Evolutionary conservation across 2,113 vertebrate genomes (phyloP).

Genomic region (Numenius arquata): DNA sequence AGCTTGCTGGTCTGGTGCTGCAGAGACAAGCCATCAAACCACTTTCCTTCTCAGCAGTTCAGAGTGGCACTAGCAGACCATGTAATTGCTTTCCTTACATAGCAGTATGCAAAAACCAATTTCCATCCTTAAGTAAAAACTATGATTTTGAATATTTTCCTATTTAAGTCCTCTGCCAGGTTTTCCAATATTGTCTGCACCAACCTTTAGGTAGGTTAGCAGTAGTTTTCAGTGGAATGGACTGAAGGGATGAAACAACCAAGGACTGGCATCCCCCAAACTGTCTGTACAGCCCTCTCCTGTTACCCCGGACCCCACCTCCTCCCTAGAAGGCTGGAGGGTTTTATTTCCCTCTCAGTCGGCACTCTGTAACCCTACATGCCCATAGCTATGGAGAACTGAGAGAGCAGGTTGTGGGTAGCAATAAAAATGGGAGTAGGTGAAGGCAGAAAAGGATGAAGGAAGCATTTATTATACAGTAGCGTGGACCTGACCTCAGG

Average conservation of each 20-base stretch:
- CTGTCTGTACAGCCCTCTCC: not conserved
- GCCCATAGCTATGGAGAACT: not conserved
- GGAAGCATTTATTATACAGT: not conserved
- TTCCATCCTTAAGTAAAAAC: not conserved
- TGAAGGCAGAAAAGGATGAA: not conserved
- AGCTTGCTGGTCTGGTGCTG: not conserved
- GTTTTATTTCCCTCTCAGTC: not conserved
- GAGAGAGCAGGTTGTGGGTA: not conserved
- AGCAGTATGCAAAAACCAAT: accelerated
- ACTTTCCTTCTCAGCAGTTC: not conserved
- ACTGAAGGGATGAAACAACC: not conserved
- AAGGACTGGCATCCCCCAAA: not conserved
- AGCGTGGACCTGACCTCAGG: not conserved
- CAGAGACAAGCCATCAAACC: not conserved
- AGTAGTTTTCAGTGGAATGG: not conserved
- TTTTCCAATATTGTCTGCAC: not conserved
- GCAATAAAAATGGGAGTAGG: not conserved
- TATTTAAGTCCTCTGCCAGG: not conserved
- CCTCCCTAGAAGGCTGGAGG: not conserved
- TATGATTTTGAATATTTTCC: not conserved
- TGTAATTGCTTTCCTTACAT: not conserved
- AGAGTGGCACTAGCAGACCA: not conserved
- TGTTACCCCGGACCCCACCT: accelerated
- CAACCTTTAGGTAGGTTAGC: not conserved
- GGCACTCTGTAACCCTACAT: not conserved